Base-by-base conservation (phyloP, 2,888 invertebrate species). In the Eugnorisma glareosa region DNA sequence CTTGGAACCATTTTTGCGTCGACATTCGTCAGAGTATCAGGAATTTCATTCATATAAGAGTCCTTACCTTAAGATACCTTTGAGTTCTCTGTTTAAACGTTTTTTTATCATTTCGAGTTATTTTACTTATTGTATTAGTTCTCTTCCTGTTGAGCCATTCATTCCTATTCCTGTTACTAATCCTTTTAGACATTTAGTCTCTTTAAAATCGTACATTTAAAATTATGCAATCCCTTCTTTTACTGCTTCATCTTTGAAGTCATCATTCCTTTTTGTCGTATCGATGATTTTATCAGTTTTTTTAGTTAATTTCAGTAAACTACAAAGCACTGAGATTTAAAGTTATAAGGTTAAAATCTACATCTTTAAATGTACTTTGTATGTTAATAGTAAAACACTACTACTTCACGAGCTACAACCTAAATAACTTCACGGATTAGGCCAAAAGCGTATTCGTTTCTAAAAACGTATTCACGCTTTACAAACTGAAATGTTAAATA, bases 341-440 rank as follows among this genome's bases (percentile, higher is more conserved):
- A 31, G 1, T 24, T 37, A n/a, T n/a, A 45, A 21, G 21, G 15
- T 67, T 54, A 35, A 54, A 61, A 31, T 70, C 15, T 61, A 63
- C 48, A 48, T 40, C 35, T 63, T 45, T 59, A 18, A 31, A 57
- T 54, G 31, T 76, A 48, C n/a, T 59, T 51, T 59, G 48, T 37
- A 48, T 35, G 35, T 43, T 35, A 61, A 51, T 57, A 51, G n/a
- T 35, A 35, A 31, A 59, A 61, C 40, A 54, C 8, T 37, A 66
- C 75, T 71, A 71, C 54, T 51, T 45, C 40, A 64, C 75, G 31
- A 48, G 31, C 31, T 54, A 67, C 76, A 86, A 86, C 86, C 86
- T 83, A 86, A 86, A 86, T 84, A 84, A 83, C 86, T 80, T 74
- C 74, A 83, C 74, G 80, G 70, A 67, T 75, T 86, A 77, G 35